Conservation (phyloP, 2,797 vertebrate genomes). For the Rhincodon typus region DNA sequence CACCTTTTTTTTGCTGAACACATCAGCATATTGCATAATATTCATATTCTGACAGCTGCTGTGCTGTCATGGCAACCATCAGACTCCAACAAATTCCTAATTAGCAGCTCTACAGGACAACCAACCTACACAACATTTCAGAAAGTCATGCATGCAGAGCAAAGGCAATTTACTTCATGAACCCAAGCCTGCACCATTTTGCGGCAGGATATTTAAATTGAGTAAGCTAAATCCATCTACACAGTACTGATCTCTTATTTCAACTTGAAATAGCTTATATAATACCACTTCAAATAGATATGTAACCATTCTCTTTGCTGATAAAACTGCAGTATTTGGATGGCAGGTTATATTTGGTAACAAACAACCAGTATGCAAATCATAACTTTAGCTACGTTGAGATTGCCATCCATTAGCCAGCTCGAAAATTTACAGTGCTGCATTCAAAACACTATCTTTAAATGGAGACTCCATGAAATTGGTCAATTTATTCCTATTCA, state of each 20-base stretch:
- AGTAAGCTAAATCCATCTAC: not conserved
- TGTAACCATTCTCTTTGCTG: not conserved
- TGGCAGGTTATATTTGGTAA: not conserved
- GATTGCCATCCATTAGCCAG: not conserved
- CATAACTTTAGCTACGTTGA: not conserved
- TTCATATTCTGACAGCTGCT: slow-evolving; percentile 29
- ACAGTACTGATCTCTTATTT: not conserved
- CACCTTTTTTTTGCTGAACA: not conserved
- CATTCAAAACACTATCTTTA: not conserved
- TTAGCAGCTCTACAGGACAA: slow-evolving; percentile 26
- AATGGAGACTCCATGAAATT: not conserved
- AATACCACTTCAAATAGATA: not conserved
- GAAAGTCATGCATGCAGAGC: not conserved
- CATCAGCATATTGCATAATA: not conserved
- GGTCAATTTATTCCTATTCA: not conserved
- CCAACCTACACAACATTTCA: slow-evolving; percentile 28
- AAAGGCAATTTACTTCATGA: slow-evolving; percentile 16
- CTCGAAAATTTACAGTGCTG: not conserved
- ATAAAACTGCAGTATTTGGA: not conserved
- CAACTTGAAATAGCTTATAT: not conserved
- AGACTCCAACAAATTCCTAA: slow-evolving; percentile 34
- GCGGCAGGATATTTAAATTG: not conserved
- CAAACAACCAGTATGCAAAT: not conserved
- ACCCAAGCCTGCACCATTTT: not conserved
- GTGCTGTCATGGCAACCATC: slow-evolving; percentile 20